Evolutionary conservation across 2,888 invertebrate genomes (phyloP), one percentile per base, ranked within the genome.

Genomic region (Eustalomyia histrio): DNA sequence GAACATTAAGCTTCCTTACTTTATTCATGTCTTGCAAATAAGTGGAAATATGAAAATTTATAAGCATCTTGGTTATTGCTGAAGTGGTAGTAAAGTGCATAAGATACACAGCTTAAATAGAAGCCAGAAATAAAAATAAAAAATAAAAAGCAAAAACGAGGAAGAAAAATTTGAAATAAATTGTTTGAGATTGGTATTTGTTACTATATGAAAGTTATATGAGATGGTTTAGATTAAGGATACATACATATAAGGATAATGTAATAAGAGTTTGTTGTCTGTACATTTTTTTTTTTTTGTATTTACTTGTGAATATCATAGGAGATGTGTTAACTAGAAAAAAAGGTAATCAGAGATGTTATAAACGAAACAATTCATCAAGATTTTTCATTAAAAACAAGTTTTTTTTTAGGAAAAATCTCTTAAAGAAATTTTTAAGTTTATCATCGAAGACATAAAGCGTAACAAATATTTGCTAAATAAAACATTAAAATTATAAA

Each of bases 141-240:
- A n/a, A n/a, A n/a, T n/a, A n/a, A 21, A 47, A 24, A 8, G n/a
- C n/a, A 14, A 10, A 18, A 39, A 39, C 14, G 50, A 50, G 47
- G 29, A 63, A 29, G 24, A 63, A 29, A 24, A 47, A 12, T 39
- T 63, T 50, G 10, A 21, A 17, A 14, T 16, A 50, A 64, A 33
- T 64, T 50, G 47, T 63, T 64, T 16, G 10, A 10, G 50, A 64
- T 63, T 63, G 50, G 47, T 63, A 63, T 24, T 50, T 64, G 10
- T 64, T 50, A 50, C 29, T 39, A 12, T 50, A 50, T 64, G 50
- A 64, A 17, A 47, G 12, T 63, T 24, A 47, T 8, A 61, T 61
- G 14, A 43, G 43, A 10, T 24, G 39, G 16, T 47, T 24, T 63
- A 8, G 39, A 0, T 12, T 39, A 39, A 39, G 14, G 39, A 39